Conservation (phyloP, 2,113 vertebrate species). For the Poicephalus gulielmi region DNA sequence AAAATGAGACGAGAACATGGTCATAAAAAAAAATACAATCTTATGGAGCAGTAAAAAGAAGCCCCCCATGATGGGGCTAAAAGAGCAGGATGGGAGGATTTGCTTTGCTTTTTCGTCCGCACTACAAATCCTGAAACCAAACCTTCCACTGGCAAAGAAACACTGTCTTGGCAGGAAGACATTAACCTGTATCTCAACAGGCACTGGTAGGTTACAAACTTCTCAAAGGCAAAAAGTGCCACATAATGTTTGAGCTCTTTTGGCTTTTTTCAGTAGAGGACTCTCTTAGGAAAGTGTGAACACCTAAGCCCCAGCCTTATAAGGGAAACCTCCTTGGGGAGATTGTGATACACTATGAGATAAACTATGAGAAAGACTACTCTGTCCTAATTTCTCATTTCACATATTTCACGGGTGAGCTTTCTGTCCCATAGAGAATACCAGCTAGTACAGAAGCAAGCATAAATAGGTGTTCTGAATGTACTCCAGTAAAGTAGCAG, state of each 20-base stretch:
- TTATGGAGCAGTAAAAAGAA: not conserved
- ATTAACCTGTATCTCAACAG: not conserved
- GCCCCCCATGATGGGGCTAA: not conserved
- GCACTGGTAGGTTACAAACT: not conserved
- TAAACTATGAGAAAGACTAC: not conserved
- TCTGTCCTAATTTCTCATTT: not conserved
- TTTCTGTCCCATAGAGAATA: not conserved
- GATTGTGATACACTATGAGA: not conserved
- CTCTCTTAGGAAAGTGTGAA: not conserved
- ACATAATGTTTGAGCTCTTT: not conserved
- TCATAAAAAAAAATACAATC: not conserved
- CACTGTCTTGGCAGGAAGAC: not conserved
- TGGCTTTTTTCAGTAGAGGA: not conserved
- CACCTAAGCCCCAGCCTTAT: not conserved
- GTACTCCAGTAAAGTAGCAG: not conserved
- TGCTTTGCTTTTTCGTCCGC: not conserved
- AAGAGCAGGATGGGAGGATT: not conserved
- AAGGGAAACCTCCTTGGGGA: not conserved
- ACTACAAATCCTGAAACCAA: not conserved
- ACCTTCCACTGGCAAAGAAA: not conserved
- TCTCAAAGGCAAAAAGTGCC: not conserved
- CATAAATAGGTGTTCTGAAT: not conserved
- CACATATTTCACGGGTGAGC: not conserved
- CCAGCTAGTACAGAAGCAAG: not conserved
- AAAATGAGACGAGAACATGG: not conserved